These are phyloP conservation scores for Engystomops pustulosus DNA, from an alignment of 2,113 vertebrate genomes.

Conservation along the genomic window DNA sequence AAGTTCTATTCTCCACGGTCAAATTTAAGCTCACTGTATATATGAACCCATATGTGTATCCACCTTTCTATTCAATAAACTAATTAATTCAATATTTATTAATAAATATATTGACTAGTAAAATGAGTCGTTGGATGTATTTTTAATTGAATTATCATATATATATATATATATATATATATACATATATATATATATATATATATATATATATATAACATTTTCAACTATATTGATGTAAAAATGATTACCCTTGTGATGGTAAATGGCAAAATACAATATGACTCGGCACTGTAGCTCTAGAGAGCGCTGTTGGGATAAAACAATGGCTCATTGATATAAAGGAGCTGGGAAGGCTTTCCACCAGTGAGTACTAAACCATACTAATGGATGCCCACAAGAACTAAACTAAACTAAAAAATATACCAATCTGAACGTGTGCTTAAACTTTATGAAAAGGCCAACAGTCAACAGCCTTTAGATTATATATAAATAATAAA, in stretches of 20 bases:
- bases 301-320: constrained; percentile 34
- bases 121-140: no score
- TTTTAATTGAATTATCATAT: no score
- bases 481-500: not conserved
- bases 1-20: not conserved
- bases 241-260: constrained; percentile 33
- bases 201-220: no score
- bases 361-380: constrained; percentile 2
- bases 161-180: no score
- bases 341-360: not conserved
- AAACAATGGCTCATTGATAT: constrained; percentile 48
- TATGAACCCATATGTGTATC: not conserved
- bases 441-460: not conserved
- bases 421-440: not conserved
- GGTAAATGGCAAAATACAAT: constrained; percentile 8
- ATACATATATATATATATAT: no score
- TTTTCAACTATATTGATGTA: not conserved
- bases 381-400: not conserved
- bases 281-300: constrained; percentile 11
- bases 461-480: not conserved
- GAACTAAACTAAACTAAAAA: not conserved
- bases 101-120: no score
- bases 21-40: not conserved
- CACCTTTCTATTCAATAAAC: no score
- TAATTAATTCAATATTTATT: constrained; percentile 2